Base-by-base conservation (phyloP, 2,113 vertebrate species). In the Alethe diademata region DNA sequence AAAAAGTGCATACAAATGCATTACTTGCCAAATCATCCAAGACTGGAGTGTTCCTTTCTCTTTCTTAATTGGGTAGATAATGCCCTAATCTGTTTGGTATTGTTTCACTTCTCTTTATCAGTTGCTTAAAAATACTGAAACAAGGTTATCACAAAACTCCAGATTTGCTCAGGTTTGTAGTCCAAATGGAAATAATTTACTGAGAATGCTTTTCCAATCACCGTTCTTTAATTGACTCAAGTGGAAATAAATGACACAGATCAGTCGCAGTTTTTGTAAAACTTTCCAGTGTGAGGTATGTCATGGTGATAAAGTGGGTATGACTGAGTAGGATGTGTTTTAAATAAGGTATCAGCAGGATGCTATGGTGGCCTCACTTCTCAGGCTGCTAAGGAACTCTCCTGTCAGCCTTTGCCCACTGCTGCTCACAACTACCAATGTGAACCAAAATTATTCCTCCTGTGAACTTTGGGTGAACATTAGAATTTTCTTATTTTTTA, bases 361-460 rank as follows among this genome's bases (percentile, higher is more conserved):
- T 89, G 90, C 76, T 94, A 38, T 91, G 85, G 93, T 92, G 86
- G 91, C 64, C 91, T 85, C 51, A 79, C 57, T 88, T 90, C 88
- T 80, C 31, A 58, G 90, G 85, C 97, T 97, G 66, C 96, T 76
- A 33, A 53, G 92, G 82, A 78, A 86, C 88, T 89, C 80, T 80
- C 62, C 88, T 50, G 54, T 73, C 80, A 94, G 95, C 60, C 95
- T 97, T 96, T 76, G n/a, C 91, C 88, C 67, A 71, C 47, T 96
- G 91, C 96, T 95, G 93, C 89, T 97, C 93, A 95, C 66, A 72
- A 62, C 96, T 95, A 86, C 84, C 62, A 83, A 89, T 92, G 96
- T 84, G 93, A 98, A 96, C 83, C 91, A 95, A 96, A 97, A 94
- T 95, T 94, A 83, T 95, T 97, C 96, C 96, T 97, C 85, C 79